A percentile compares a stretch with the other conserved stretches of the same genome.
Evolutionary conservation across 2,797 vertebrate genomes (phyloP).

Genomic region (Poeciliopsis gracilis): DNA sequence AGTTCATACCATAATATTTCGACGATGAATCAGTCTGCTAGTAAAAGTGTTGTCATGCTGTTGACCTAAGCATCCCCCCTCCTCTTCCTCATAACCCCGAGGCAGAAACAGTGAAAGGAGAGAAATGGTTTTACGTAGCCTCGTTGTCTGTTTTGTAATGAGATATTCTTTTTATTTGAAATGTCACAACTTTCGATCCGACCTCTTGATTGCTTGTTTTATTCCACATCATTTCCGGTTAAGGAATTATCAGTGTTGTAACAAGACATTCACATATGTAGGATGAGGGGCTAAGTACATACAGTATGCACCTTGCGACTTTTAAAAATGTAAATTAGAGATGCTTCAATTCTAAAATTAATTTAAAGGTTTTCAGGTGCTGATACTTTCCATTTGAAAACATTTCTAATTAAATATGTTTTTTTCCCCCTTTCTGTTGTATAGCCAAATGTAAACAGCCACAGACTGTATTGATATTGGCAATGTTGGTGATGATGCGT

Average conservation of each 20-base stretch:
- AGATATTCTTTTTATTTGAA: constrained; percentile 55
- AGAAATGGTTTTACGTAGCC: constrained; percentile 44
- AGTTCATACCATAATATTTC: constrained; percentile 79
- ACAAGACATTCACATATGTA: neutral
- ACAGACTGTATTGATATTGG: neutral
- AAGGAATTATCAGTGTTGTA: neutral
- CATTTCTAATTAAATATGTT: neutral
- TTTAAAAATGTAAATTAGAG: neutral
- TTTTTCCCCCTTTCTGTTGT: neutral
- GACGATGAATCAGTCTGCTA: constrained; percentile 74
- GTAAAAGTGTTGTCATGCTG: constrained; percentile 75
- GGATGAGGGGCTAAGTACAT: neutral
- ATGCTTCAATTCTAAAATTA: neutral
- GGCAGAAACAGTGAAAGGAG: constrained; percentile 46
- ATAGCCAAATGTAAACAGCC: neutral
- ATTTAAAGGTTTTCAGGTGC: neutral
- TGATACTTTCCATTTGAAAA: neutral
- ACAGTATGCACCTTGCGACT: neutral
- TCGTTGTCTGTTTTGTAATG: constrained; percentile 62
- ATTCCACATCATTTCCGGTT: constrained; percentile 4
- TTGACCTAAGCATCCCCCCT: constrained; percentile 71
- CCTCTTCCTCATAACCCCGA: constrained; percentile 39
- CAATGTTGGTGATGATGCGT: neutral
- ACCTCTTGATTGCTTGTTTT: constrained; percentile 27
- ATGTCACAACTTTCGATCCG: constrained; percentile 49